Conservation (phyloP, 2,113 vertebrate species). For the Polypterus senegalus region DNA sequence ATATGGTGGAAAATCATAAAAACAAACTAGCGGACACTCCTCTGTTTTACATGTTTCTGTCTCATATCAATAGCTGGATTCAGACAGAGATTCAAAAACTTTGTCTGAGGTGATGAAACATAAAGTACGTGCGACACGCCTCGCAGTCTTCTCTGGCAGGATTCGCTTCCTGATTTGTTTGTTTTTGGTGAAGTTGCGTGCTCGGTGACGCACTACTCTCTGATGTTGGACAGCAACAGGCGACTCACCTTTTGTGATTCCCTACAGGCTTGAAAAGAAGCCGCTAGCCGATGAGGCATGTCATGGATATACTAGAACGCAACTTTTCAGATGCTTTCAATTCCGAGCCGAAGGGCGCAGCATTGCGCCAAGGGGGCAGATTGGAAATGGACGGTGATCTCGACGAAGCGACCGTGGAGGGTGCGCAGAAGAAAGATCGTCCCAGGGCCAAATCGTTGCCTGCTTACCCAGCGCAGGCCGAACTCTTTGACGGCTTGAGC, state of each 20-base stretch:
- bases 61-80: too few species aligned
- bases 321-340: background rate
- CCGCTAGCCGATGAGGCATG: background rate
- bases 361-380: slow-evolving; percentile 20
- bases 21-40: too few species aligned
- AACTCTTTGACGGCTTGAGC: slow-evolving; percentile 21
- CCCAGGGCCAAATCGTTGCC: slow-evolving; percentile 45
- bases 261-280: background rate
- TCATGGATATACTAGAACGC: background rate
- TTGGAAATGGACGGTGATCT: slow-evolving; percentile 21
- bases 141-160: too few species aligned
- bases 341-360: background rate
- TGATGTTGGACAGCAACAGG: background rate
- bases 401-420: slow-evolving; percentile 17
- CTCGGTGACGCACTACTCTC: background rate
- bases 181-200: background rate
- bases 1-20: too few species aligned
- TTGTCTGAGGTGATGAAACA: too few species aligned
- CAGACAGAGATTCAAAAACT: too few species aligned
- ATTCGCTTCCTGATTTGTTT: background rate
- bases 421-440: slow-evolving; percentile 32
- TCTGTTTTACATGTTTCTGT: too few species aligned
- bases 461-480: slow-evolving; percentile 27
- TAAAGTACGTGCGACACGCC: too few species aligned
- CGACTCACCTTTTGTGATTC: background rate